Conservation (phyloP, 2,888 invertebrate genomes). For the Pristionchus fissidentatus region DNA sequence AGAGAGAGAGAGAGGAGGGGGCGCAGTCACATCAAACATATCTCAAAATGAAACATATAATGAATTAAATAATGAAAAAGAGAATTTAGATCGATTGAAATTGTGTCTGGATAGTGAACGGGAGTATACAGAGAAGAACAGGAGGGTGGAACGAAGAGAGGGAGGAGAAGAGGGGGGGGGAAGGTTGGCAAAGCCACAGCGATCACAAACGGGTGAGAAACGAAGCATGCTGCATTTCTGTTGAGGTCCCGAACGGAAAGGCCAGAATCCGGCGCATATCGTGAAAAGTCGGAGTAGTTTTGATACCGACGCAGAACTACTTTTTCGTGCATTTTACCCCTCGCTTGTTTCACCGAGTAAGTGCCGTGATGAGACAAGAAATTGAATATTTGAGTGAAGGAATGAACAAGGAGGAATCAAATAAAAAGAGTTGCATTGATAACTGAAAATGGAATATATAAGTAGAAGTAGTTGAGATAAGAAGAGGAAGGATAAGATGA, state of each 20-base stretch:
- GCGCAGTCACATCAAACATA: no score
- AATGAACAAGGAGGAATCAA: neutral
- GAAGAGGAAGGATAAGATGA: neutral
- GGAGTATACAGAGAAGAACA: neutral
- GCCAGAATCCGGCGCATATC: no score
- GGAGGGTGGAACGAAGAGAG: neutral
- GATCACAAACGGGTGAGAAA: no score
- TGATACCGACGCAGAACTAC: no score
- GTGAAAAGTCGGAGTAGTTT: no score
- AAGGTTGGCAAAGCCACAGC: neutral
- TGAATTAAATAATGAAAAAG: no score
- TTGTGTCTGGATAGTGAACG: neutral
- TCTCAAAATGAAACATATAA: no score
- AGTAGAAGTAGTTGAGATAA: neutral
- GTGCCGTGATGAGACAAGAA: neutral
- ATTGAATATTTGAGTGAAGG: no score
- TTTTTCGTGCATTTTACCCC: no score
- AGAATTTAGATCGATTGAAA: neutral
- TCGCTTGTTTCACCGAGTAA: no score
- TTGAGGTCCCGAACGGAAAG: no score
- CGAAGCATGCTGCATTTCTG: no score
- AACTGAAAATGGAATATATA: neutral
- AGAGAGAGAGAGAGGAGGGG: neutral
- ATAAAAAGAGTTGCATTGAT: neutral
- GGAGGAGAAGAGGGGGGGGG: neutral